phyloP scores from a whole-genome alignment of 2,797 vertebrate genomes.

The Cephalopachus bancanus region DNA sequence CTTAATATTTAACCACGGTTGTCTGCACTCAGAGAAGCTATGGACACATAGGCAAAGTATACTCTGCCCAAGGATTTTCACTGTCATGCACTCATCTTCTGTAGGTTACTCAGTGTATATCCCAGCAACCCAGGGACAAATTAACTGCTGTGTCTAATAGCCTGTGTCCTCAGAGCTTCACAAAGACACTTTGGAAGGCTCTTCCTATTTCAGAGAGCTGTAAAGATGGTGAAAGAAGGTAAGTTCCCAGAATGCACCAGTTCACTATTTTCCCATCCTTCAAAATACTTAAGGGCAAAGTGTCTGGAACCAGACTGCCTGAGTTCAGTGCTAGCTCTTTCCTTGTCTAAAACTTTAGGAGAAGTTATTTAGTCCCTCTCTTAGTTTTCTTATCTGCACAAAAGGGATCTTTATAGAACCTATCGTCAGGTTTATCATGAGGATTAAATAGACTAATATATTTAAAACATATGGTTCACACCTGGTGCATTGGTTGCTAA shows the following conservation, averaged over 20 bases:
- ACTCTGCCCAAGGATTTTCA: not conserved
- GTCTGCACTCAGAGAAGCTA: not conserved
- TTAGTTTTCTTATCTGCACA: conserved; percentile 47
- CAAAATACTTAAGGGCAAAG: not conserved
- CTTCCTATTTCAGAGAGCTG: not conserved
- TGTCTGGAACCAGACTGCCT: not conserved
- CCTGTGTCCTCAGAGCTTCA: not conserved
- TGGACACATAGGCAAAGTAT: not conserved
- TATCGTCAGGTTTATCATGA: not conserved
- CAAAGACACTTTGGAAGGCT: not conserved
- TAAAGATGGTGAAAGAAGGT: not conserved
- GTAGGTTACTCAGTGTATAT: not conserved
- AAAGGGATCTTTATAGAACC: not conserved
- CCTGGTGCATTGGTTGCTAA: not conserved
- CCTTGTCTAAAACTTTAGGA: not conserved
- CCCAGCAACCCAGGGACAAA: not conserved
- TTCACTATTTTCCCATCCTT: not conserved
- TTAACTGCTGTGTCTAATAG: not conserved
- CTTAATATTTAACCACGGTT: not conserved
- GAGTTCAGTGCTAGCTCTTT: not conserved
- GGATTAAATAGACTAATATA: not conserved
- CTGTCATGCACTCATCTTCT: not conserved
- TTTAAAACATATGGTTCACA: not conserved
- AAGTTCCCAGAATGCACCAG: not conserved
- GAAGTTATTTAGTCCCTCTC: not conserved